Conservation (phyloP, 2,113 vertebrate species). For the Microtus pennsylvanicus region DNA sequence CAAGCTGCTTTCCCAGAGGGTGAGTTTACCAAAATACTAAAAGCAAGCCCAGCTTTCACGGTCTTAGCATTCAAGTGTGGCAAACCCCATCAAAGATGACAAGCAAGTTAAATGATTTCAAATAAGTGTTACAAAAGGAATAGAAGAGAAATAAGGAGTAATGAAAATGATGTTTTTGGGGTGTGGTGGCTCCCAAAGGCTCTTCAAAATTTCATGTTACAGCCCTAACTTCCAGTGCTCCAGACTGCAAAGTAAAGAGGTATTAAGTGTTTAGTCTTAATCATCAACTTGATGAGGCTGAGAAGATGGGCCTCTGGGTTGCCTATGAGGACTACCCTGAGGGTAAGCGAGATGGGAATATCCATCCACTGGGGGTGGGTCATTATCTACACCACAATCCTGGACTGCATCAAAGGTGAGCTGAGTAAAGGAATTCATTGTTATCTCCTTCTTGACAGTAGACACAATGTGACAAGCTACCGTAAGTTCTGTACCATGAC, state of each 20-base stretch:
- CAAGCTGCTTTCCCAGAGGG: neutral
- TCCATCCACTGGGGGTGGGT: too few relatives aligned
- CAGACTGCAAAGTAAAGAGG: neutral
- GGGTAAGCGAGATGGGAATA: neutral
- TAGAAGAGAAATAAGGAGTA: neutral
- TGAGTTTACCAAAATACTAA: neutral
- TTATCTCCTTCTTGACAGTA: neutral
- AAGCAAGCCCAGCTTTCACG: neutral
- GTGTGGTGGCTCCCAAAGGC: neutral
- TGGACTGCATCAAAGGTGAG: neutral
- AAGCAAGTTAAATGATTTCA: constrained; percentile 19
- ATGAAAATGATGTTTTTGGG: neutral
- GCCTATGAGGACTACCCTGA: neutral
- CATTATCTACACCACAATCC: neutral
- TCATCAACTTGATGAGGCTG: neutral
- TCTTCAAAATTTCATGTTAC: neutral
- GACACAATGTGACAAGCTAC: neutral
- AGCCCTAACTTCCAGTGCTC: neutral
- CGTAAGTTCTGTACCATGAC: too few relatives aligned
- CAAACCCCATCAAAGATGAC: neutral
- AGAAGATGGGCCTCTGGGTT: neutral
- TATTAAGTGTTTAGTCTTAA: neutral
- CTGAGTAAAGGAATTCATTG: neutral
- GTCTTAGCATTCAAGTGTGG: neutral
- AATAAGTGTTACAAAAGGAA: neutral